Evolutionary conservation across 2,888 invertebrate genomes (phyloP).

Genomic region (Sylvicola cinctus): DNA sequence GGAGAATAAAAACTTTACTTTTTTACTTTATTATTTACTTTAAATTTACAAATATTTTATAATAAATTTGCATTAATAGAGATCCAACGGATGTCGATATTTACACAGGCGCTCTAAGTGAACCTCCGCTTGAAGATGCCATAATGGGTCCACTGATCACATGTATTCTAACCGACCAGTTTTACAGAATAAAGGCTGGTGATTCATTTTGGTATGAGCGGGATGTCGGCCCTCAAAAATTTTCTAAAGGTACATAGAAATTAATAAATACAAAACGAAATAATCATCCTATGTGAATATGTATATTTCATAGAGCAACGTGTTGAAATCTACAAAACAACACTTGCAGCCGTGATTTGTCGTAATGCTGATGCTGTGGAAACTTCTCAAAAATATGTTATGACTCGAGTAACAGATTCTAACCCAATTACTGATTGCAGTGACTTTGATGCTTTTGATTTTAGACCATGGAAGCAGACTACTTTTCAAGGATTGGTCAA

Average conservation of each 20-base stretch:
- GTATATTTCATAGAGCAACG: conserved; percentile 41
- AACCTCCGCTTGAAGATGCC: conserved; percentile 45
- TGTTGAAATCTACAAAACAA: conserved; percentile 54
- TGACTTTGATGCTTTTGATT: conserved; percentile 34
- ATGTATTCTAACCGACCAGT: conserved; percentile 72
- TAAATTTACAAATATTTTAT: background rate
- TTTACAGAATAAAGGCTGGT: conserved; percentile 53
- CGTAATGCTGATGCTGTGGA: conserved; percentile 48
- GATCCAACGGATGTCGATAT: conserved; percentile 69
- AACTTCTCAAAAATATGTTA: conserved; percentile 41
- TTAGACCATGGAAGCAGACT: conserved; percentile 39
- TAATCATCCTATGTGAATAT: conserved; percentile 3
- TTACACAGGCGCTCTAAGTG: conserved; percentile 73
- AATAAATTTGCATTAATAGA: conserved; percentile 17
- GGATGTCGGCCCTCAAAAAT: conserved; percentile 36
- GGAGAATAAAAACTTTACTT: background rate
- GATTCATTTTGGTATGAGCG: conserved; percentile 85
- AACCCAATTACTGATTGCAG: conserved; percentile 43
- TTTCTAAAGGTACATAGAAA: conserved; percentile 33
- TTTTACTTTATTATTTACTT: no score
- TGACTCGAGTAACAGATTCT: conserved; percentile 34
- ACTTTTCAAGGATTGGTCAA: no score
- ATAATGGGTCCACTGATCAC: conserved; percentile 69
- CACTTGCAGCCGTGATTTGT: conserved; percentile 53
- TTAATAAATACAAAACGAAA: conserved; percentile 3